phyloP scores from a whole-genome alignment of 2,113 vertebrate genomes.

The Hystrix brachyura region DNA sequence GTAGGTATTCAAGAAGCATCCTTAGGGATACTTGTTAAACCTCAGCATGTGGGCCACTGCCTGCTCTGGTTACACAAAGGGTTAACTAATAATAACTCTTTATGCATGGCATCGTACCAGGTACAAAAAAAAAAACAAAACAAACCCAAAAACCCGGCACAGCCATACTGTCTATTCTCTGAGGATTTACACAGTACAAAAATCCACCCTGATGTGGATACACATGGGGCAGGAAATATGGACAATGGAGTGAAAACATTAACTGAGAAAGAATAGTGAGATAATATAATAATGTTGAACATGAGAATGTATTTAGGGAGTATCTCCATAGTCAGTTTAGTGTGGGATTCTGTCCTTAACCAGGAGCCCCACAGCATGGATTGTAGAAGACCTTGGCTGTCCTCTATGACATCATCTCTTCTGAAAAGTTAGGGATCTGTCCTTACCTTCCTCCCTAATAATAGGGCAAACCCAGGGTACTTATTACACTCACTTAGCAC shows the following conservation, averaged over 20 bases:
- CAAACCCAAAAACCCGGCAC: neutral
- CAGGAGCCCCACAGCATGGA: neutral
- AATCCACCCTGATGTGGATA: conserved; percentile 3
- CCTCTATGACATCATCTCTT: conserved; percentile 61
- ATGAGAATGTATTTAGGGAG: conserved; percentile 31
- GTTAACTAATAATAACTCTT: neutral
- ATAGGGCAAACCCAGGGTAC: conserved; percentile 63
- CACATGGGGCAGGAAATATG: conserved; percentile 8
- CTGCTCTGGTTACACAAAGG: conserved; percentile 45
- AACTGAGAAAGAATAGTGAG: conserved; percentile 44
- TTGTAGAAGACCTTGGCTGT: conserved; percentile 39
- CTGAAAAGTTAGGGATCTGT: conserved; percentile 66
- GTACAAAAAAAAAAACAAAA: conserved; percentile 39
- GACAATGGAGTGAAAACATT: conserved; percentile 33
- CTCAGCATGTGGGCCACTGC: neutral
- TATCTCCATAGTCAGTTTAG: neutral
- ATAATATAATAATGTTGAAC: neutral
- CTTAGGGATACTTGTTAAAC: conserved; percentile 55
- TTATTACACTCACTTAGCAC: conserved; percentile 72
- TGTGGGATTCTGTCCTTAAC: conserved; percentile 55
- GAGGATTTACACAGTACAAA: neutral
- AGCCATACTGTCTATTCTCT: neutral
- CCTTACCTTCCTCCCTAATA: conserved; percentile 69
- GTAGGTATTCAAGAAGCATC: conserved; percentile 44
- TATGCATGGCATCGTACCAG: conserved; percentile 46